A percentile compares a stretch with the other conserved stretches of the same genome.
These are phyloP conservation scores for Heliopora coerulea DNA, from an alignment of 92 coral and sea anemone genomes.

Conservation along the genomic window DNA sequence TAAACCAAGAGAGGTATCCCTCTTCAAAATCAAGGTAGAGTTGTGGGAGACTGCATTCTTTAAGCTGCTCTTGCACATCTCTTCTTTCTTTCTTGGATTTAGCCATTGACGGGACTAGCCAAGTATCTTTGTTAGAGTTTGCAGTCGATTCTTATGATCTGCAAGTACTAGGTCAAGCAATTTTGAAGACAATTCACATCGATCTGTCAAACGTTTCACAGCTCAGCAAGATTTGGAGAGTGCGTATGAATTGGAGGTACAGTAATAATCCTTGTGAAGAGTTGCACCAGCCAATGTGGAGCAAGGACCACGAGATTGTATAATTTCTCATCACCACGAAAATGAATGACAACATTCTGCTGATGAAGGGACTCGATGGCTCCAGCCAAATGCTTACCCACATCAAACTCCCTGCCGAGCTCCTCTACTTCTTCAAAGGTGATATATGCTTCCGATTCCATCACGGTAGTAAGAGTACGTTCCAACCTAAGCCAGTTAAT, in stretches of 20 bases:
- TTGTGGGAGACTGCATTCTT: background rate
- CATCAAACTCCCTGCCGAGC: background rate
- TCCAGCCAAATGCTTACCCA: background rate
- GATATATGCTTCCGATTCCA: background rate
- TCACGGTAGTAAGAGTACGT: background rate
- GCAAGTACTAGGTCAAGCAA: background rate
- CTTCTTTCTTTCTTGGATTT: background rate
- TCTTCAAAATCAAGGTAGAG: background rate
- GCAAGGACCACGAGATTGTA: background rate
- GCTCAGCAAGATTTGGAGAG: background rate
- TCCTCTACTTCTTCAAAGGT: background rate
- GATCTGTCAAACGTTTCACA: background rate
- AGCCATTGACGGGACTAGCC: background rate
- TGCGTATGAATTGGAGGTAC: too few relatives aligned
- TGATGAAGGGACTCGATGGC: background rate
- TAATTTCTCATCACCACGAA: background rate
- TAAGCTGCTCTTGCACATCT: background rate
- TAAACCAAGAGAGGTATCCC: background rate
- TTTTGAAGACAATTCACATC: background rate
- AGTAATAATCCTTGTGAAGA: background rate
- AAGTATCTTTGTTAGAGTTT: background rate
- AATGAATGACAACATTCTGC: background rate
- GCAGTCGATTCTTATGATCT: background rate
- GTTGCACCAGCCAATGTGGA: background rate
- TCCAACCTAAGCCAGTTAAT: constrained; percentile 5